Percentiles rank a stretch among this genome's conserved stretches.
phyloP scores from a whole-genome alignment of 53 echinoderm and acorn worm species.

The Temnopleurus reevesii region DNA sequence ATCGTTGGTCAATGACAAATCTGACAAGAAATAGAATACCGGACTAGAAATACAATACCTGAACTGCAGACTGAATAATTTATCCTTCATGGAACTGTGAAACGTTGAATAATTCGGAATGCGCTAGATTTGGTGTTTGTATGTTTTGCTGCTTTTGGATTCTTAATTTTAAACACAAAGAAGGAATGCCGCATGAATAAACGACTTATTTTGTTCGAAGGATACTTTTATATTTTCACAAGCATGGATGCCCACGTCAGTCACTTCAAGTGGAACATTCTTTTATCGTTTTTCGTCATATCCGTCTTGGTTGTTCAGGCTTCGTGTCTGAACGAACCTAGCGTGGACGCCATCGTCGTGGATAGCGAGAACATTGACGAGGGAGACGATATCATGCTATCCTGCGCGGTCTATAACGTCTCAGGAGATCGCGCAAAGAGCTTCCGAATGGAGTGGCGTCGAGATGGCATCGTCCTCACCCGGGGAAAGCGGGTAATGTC shows the following conservation, averaged over 20 bases:
- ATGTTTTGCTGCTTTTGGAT: no score
- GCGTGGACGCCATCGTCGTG: constrained; percentile 20
- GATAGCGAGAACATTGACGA: background rate
- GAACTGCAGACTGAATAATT: background rate
- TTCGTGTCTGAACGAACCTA: background rate
- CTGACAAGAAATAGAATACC: background rate
- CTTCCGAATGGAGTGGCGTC: constrained; percentile 58
- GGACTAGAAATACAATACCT: background rate
- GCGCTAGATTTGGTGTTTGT: no score
- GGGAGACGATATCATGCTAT: constrained; percentile 48
- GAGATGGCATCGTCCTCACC: constrained; percentile 40
- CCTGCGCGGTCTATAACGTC: constrained; percentile 49
- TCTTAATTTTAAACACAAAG: no score
- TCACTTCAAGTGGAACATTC: background rate
- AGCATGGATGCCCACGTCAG: background rate
- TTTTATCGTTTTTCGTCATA: background rate
- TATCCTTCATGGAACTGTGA: background rate
- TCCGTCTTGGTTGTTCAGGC: background rate
- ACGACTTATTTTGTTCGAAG: background rate
- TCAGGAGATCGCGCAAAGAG: constrained; percentile 45
- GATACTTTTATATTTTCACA: background rate
- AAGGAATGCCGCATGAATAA: background rate
- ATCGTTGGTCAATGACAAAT: background rate
- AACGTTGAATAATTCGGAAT: background rate
- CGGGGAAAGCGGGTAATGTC: constrained; percentile 43